phyloP scores from a whole-genome alignment of 53 echinoderm and acorn worm genomes.

The Antedon mediterranea region DNA sequence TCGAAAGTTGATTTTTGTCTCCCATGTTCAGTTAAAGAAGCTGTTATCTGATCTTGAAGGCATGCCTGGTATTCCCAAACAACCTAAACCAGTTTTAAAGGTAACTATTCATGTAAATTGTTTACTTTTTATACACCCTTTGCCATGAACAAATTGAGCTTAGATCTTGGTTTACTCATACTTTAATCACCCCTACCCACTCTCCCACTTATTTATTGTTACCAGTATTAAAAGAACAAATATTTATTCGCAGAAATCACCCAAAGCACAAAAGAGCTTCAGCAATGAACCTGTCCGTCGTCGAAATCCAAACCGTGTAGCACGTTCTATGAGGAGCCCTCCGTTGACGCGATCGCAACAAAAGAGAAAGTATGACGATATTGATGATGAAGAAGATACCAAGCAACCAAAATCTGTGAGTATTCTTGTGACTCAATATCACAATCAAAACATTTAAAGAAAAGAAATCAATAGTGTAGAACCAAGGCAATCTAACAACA shows the following conservation, averaged over 20 bases:
- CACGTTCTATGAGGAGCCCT: slow-evolving; percentile 23
- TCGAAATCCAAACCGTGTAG: slow-evolving; percentile 42
- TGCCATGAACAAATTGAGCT: too few species aligned
- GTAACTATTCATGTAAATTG: too few species aligned
- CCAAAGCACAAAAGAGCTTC: slow-evolving; percentile 26
- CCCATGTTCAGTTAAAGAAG: slow-evolving; percentile 46
- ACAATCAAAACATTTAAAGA: too few species aligned
- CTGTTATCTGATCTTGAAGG: slow-evolving; percentile 48
- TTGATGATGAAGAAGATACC: slow-evolving; percentile 17
- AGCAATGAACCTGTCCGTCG: slow-evolving; percentile 20
- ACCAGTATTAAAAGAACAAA: not conserved
- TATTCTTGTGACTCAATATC: too few species aligned
- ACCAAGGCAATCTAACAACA: too few species aligned
- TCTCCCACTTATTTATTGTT: not conserved
- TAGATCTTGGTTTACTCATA: not conserved
- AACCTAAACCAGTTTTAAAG: slow-evolving; percentile 1
- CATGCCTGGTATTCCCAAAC: slow-evolving; percentile 44
- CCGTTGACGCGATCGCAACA: slow-evolving; percentile 25
- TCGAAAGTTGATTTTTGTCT: not conserved
- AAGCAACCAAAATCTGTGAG: not conserved
- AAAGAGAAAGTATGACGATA: slow-evolving; percentile 14
- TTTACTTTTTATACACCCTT: too few species aligned
- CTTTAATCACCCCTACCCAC: not conserved
- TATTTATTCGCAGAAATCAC: slow-evolving; percentile 22
- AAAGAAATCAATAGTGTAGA: too few species aligned